These are phyloP conservation scores for Nettapus auritus DNA, from an alignment of 2,113 vertebrate genomes.

Conservation along the genomic window DNA sequence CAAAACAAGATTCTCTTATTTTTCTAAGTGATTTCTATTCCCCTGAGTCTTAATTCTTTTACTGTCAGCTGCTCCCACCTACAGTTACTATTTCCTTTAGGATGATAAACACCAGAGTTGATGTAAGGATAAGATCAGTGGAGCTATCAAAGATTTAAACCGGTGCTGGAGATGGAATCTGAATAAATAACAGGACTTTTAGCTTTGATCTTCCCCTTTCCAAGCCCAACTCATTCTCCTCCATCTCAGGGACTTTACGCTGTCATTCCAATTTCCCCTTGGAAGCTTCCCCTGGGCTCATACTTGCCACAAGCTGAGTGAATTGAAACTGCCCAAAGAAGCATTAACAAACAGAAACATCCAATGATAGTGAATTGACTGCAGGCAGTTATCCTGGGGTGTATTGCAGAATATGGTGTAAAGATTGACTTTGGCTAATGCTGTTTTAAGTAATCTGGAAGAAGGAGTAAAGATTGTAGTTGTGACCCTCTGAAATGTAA, in stretches of 20 bases:
- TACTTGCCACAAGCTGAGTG: not conserved
- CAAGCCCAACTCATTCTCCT: not conserved
- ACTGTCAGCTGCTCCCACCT: not conserved
- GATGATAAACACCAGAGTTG: not conserved
- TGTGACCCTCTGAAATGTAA: not conserved
- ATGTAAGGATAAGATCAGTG: not conserved
- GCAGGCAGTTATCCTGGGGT: not conserved
- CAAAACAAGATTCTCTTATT: not conserved
- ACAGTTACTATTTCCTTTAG: not conserved
- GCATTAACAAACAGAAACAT: not conserved
- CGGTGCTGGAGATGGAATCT: not conserved
- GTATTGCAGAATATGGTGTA: not conserved
- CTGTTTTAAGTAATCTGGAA: not conserved
- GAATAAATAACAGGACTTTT: not conserved
- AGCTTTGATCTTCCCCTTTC: not conserved
- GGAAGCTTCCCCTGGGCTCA: not conserved
- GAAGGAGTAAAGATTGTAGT: not conserved
- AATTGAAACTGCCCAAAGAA: not conserved
- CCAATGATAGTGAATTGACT: not conserved
- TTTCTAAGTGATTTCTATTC: not conserved
- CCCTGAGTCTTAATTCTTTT: not conserved
- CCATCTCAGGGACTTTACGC: not conserved
- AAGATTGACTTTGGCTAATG: not conserved
- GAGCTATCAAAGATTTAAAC: slow-evolving; percentile 23
- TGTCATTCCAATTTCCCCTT: not conserved